Evolutionary conservation across 2,113 vertebrate genomes (phyloP), one percentile per base, ranked within the genome.

Genomic region (Centropus unirufus): DNA sequence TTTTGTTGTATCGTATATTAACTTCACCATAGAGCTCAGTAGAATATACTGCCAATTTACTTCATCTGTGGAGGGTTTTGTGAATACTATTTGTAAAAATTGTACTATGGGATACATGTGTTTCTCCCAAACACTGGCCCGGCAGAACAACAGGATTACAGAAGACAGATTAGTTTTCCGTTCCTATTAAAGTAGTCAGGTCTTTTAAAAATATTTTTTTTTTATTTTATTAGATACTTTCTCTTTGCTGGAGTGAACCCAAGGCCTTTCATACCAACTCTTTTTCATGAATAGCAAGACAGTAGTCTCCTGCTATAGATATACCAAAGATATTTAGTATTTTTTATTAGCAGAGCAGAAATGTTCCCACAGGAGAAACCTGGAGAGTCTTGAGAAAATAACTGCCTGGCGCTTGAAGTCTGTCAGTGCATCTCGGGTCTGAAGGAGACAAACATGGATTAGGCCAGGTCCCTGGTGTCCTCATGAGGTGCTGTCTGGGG

Each of bases 371-470:
- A 72, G 52, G 26, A 85, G 39, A 49, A 57, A 64, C 17, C 10
- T 1, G 2, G 54, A 23, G 49, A 52, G 29, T 57, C 46, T 87
- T 9, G n/a, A 54, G 69, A 68, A 36, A 83, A 4, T 20, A 58
- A 46, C 30, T 62, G 26, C 17, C 47, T 67, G 59, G 42, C 0
- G 0, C 7, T 3, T 32, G 52, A 89, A 67, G 24, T 13, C 51
- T 77, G 9, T 81, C 68, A 49, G 30, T 34, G n/a, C 1, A 2
- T n/a, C 54, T 90, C 15, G 52, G 44, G 29, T 26, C 54, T 73
- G 72, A 66, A 66, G 24, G 40, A 92, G 54, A 36, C 59, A 92
- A 83, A 49, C 30, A 13, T 1, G 1, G 19, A 7, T 89, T 54
- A 36, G 64, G 32, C 24, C 51, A 74, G 18, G 30, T 81, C 61